Evolutionary conservation across 2,888 invertebrate genomes (phyloP).

Genomic region (Pristionchus arcanus): DNA sequence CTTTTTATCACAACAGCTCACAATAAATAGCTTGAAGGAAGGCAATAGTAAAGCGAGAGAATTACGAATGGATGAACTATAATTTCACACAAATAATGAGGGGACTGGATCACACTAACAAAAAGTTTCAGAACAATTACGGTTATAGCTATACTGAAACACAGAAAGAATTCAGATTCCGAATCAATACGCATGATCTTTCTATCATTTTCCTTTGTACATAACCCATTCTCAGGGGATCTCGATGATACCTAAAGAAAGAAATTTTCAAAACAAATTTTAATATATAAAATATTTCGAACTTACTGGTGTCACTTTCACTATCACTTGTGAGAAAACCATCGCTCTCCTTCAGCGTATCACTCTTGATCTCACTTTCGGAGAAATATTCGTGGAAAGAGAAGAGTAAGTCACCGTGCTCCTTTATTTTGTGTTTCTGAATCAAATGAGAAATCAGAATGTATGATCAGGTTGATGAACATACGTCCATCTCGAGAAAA

Average conservation of each 20-base stretch:
- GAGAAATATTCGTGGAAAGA: slow-evolving; percentile 74
- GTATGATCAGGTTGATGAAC: too few relatives aligned
- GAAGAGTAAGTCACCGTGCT: slow-evolving; percentile 78
- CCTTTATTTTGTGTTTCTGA: slow-evolving; percentile 64
- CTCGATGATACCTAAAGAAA: slow-evolving; percentile 76
- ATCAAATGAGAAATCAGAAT: background rate
- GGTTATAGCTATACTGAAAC: background rate
- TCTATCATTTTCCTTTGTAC: slow-evolving; percentile 79
- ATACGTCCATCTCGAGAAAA: slow-evolving; percentile 58
- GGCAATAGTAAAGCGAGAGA: background rate
- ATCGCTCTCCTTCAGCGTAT: slow-evolving; percentile 77
- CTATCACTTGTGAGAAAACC: slow-evolving; percentile 78
- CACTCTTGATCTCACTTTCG: slow-evolving; percentile 78
- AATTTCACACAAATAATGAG: background rate
- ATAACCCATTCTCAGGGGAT: slow-evolving; percentile 78
- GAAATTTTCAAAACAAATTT: too few relatives aligned
- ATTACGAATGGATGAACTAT: background rate
- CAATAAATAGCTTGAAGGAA: background rate
- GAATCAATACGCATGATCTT: slow-evolving; percentile 40
- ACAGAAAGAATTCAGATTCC: background rate
- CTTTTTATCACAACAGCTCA: background rate
- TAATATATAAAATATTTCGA: background rate
- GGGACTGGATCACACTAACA: background rate
- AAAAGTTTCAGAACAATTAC: background rate
- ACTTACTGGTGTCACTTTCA: slow-evolving; percentile 74